Base-by-base conservation (phyloP, 1,140 invertebrate species). In the Phenacoccus solenopsis region DNA sequence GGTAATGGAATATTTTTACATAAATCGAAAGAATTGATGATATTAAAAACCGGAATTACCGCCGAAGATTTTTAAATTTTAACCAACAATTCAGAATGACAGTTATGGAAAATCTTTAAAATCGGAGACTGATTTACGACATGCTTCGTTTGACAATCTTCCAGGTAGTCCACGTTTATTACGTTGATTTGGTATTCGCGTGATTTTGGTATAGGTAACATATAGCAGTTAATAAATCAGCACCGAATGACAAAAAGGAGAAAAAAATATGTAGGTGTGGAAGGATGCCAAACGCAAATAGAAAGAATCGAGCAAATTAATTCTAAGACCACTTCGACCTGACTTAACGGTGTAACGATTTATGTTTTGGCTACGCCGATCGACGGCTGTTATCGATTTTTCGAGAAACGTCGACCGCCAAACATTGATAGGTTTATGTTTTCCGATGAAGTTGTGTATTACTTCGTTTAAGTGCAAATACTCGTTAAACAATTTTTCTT, bases 1-100 rank as follows among this genome's bases (percentile, higher is more conserved):
- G 16, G 38, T 49, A 49, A 49, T 49, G 38, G 38, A 49, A 49
- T 49, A 49, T 49, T 49, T 49, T 49, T 49, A 49, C 38, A 49
- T 49, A 49, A 49, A 49, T 49, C 38, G 38, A 49, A 49, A 49
- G 38, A 49, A 49, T 49, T 49, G 38, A 49, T 49, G 38, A 49
- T 49, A 49, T 49, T 49, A 49, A 49, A 49, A 49, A 49, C 38
- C 38, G 38, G 38, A 49, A 49, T 49, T 49, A 49, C 38, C 38
- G 30, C 30, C 16, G 38, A 49, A 49, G 38, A 49, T 49, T 49
- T 49, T 49, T 16, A 49, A 16, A 5, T 49, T 9, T 49, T 16
- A 49, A 49, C 38, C 20, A 16, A 9, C 4, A 16, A 49, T 49
- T 9, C 5, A 49, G 38, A 49, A 49, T 49, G 38, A 49, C 38